Conservation (phyloP, 2,888 invertebrate species). For the Idaea biselata region DNA sequence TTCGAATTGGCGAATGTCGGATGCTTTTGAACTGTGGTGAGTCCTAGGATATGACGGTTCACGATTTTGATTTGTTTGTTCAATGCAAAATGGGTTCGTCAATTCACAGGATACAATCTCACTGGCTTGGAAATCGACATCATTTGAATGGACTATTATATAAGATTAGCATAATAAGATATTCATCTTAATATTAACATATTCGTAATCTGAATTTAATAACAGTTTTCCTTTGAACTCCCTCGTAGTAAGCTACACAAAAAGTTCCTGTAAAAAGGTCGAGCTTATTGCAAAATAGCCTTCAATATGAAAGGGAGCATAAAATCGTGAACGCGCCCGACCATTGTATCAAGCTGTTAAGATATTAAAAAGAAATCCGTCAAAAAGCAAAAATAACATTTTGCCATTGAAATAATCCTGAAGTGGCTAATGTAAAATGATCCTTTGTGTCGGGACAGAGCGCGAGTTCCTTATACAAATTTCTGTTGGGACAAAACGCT, state of each 20-base stretch:
- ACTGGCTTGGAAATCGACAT: no score
- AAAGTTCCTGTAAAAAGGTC: constrained; percentile 2
- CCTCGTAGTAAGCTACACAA: neutral
- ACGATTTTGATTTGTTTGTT: no score
- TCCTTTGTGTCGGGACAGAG: constrained; percentile 17
- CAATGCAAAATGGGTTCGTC: no score
- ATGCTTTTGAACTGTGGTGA: no score
- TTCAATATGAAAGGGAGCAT: constrained; percentile 4
- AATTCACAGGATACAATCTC: no score
- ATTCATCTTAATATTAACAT: neutral
- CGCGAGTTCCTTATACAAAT: constrained; percentile 8
- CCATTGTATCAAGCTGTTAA: constrained; percentile 21
- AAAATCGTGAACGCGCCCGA: constrained; percentile 6
- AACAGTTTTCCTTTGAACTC: neutral
- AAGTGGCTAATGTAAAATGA: constrained; percentile 22
- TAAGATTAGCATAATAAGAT: no score
- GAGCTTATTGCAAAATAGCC: neutral
- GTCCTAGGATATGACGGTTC: no score
- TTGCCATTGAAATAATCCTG: constrained; percentile 30
- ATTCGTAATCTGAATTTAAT: neutral
- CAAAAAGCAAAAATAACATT: constrained; percentile 29
- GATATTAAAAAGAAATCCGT: constrained; percentile 24
- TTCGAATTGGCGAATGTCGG: no score
- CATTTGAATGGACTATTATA: no score
- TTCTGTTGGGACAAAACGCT: constrained; percentile 12